Evolutionary conservation across 2,888 invertebrate species (phyloP), one percentile per base, ranked within the genome.

Genomic region (Rhingia rostrata): DNA sequence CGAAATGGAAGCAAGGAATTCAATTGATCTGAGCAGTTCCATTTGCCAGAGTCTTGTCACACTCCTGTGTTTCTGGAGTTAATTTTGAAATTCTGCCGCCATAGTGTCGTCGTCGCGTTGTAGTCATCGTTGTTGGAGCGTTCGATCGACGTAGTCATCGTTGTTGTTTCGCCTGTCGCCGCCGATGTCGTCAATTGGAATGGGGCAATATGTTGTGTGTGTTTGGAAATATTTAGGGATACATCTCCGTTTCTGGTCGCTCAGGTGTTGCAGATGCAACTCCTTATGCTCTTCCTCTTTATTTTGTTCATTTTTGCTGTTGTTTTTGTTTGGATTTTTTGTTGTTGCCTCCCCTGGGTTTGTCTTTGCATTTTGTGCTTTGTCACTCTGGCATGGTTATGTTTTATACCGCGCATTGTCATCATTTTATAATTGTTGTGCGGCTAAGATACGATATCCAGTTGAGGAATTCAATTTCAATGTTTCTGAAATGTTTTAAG

Each of bases 1-100:
- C 67, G 69, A 69, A 84, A 79, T 69, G 69, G 69, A 81, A 69
- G 63, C 69, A 79, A 83, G 78, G 82, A 82, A 82, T 83, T 78
- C 82, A 83, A 84, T 84, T 79, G 83, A 79, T 79, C 74, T 79
- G 22, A 22, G 79, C 63, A 74, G 79, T 74, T 79, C 56, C 79
- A 78, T 74, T 73, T 64, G 69, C 41, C 64, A 37, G 67, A 73
- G 67, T 47, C 73, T 79, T 84, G 83, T 84, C 73, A 84, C 83
- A 84, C 79, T 84, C 69, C 67, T 63, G 74, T 84, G 83, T 79
- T 74, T 63, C 63, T 69, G 58, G 53, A 79, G 83, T 84, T 84
- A 73, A 84, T 84, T 84, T 84, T 84, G 79, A 84, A 84, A 84
- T 84, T 84, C 83, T 84, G 83, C 83, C 83, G 83, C 83, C 83